Percentiles rank a stretch among this genome's conserved stretches.
Conservation (phyloP, 2,113 vertebrate genomes). For the Lucifuga dentata region DNA sequence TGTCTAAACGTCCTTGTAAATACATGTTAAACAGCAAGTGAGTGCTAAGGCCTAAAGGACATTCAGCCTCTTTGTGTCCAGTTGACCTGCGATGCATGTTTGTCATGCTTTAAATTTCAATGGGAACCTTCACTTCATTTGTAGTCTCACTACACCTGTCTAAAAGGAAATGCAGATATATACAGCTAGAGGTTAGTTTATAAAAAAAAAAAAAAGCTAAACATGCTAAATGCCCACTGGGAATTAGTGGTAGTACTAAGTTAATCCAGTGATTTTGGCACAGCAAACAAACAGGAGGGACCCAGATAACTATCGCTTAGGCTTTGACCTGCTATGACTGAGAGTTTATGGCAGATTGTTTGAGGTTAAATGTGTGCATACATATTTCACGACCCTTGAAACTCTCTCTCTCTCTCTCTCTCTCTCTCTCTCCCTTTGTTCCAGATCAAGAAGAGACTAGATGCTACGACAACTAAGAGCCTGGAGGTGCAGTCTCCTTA, state of each 20-base stretch:
- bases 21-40: neutral
- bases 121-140: neutral
- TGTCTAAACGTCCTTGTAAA: neutral
- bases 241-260: neutral
- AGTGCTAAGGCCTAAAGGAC: neutral
- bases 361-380: slow-evolving; percentile 66
- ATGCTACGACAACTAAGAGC: slow-evolving; percentile 19
- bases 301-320: slow-evolving; percentile 32
- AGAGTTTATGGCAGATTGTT: slow-evolving; percentile 39
- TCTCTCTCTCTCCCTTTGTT: slow-evolving; percentile 53
- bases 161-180: neutral
- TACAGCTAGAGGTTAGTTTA: neutral
- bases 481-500: slow-evolving; percentile 10
- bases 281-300: slow-evolving; percentile 51
- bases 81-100: neutral
- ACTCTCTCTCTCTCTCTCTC: slow-evolving; percentile 46
- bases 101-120: neutral
- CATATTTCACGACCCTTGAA: slow-evolving; percentile 65
- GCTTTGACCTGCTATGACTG: slow-evolving; percentile 47
- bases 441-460: slow-evolving; percentile 15
- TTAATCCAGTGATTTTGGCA: slow-evolving; percentile 30
- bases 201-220: neutral
- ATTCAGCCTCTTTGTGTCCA: neutral
- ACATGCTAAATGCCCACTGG: slow-evolving; percentile 6
- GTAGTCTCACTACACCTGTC: neutral